Evolutionary conservation across 2,888 invertebrate genomes (phyloP).

Genomic region (Acanthoscelides obtectus): DNA sequence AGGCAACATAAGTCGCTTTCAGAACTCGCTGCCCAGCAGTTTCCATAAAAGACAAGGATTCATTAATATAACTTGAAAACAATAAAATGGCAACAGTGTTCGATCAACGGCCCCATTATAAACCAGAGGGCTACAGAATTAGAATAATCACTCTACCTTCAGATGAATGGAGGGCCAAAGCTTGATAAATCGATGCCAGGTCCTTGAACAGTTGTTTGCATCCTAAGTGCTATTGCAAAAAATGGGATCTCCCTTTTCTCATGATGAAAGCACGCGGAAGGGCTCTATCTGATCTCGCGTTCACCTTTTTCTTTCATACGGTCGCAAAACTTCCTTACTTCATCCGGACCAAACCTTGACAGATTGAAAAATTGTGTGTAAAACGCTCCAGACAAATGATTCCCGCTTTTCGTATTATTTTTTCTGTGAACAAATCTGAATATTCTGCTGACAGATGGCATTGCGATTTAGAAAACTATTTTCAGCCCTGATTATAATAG

Average conservation of each 20-base stretch:
- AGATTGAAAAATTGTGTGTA: neutral
- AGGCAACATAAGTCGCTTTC: too few relatives aligned
- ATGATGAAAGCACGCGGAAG: neutral
- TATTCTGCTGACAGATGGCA: too few relatives aligned
- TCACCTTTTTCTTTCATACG: neutral
- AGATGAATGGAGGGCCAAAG: conserved; percentile 16
- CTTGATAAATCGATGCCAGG: conserved; percentile 13
- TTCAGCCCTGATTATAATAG: too few relatives aligned
- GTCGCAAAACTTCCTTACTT: neutral
- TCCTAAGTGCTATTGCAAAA: neutral
- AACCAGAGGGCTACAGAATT: conserved; percentile 9
- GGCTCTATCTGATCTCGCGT: neutral
- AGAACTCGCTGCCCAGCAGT: too few relatives aligned
- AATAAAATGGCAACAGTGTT: neutral
- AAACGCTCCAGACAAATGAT: neutral
- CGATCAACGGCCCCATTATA: neutral
- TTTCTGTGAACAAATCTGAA: too few relatives aligned
- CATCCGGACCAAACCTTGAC: neutral
- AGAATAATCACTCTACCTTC: conserved; percentile 16
- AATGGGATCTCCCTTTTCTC: neutral
- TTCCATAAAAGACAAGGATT: too few relatives aligned
- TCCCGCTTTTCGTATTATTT: too few relatives aligned
- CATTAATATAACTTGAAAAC: too few relatives aligned
- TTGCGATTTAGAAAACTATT: too few relatives aligned
- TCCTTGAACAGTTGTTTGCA: conserved; percentile 12